Conservation (phyloP, 2,113 vertebrate genomes). For the Hippolais icterina region DNA sequence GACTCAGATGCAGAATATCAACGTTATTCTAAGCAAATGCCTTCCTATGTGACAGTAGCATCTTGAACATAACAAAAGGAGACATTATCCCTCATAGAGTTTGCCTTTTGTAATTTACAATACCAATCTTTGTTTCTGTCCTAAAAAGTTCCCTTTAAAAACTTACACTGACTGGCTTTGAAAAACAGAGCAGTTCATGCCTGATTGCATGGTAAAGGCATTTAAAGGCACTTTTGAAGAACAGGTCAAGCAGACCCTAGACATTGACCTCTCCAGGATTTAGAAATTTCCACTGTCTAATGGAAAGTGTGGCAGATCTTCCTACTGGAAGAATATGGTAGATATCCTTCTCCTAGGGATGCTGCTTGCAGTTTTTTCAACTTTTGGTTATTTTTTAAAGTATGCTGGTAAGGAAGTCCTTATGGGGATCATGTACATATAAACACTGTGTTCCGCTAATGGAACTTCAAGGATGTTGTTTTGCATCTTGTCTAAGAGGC, state of each 20-base stretch:
- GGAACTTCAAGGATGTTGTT: constrained; percentile 68
- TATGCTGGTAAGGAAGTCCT: not conserved
- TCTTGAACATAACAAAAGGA: not conserved
- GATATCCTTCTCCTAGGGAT: not conserved
- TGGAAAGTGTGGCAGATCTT: not conserved
- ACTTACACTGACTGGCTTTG: not conserved
- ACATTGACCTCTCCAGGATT: not conserved
- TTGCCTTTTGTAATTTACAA: not conserved
- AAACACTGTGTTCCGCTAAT: constrained; percentile 23
- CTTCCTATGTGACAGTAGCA: not conserved
- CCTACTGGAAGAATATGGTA: not conserved
- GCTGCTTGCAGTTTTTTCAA: not conserved
- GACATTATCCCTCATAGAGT: not conserved
- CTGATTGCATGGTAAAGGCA: not conserved
- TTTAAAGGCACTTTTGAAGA: not conserved
- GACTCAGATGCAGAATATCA: not conserved
- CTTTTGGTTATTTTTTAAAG: not conserved
- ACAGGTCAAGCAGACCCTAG: not conserved
- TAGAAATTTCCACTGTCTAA: not conserved
- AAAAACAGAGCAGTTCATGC: not conserved
- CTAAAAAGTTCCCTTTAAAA: not conserved
- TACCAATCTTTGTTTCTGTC: not conserved
- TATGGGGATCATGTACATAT: not conserved
- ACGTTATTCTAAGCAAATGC: not conserved
- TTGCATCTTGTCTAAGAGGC: constrained; percentile 44